Evolutionary conservation across 1,140 invertebrate species (phyloP).

Genomic region (Gryon sp.): DNA sequence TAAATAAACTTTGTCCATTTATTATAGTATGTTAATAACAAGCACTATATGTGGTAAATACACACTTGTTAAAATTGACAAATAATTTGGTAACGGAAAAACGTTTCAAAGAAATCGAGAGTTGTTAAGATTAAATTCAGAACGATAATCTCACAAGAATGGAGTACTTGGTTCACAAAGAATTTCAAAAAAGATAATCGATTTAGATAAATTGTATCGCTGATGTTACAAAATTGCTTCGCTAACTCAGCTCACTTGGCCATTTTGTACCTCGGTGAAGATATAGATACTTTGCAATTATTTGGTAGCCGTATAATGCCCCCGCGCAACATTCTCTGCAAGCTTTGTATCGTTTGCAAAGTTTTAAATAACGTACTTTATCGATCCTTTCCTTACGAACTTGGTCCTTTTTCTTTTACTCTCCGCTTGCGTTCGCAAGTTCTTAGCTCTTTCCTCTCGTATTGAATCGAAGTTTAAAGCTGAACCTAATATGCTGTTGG

Average conservation of each 20-base stretch:
- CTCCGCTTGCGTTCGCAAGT: conserved; percentile 30
- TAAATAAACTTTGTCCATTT: too few species aligned
- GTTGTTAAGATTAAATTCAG: conserved; percentile 53
- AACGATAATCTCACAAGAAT: conserved; percentile 53
- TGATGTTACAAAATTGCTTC: conserved; percentile 61
- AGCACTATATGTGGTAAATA: conserved; percentile 10
- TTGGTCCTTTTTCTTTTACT: conserved; percentile 36
- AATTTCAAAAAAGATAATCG: conserved; percentile 48
- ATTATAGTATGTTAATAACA: too few species aligned
- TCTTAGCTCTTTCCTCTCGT: conserved; percentile 36
- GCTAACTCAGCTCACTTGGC: conserved; percentile 45
- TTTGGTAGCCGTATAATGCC: conserved; percentile 51
- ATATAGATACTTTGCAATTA: conserved; percentile 60
- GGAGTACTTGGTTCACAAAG: conserved; percentile 33
- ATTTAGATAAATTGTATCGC: conserved; percentile 60
- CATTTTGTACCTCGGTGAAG: conserved; percentile 55
- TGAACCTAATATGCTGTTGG: conserved; percentile 53
- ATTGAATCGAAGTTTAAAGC: conserved; percentile 60
- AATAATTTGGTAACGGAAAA: conserved; percentile 38
- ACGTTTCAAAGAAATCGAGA: conserved; percentile 34
- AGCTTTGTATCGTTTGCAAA: conserved; percentile 58
- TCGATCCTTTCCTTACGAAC: conserved; percentile 47
- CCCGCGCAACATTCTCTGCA: conserved; percentile 20
- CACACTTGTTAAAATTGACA: conserved; percentile 42
- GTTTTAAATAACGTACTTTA: conserved; percentile 62